Conservation (phyloP, 1,140 invertebrate genomes). For the Drosophila obscura region DNA sequence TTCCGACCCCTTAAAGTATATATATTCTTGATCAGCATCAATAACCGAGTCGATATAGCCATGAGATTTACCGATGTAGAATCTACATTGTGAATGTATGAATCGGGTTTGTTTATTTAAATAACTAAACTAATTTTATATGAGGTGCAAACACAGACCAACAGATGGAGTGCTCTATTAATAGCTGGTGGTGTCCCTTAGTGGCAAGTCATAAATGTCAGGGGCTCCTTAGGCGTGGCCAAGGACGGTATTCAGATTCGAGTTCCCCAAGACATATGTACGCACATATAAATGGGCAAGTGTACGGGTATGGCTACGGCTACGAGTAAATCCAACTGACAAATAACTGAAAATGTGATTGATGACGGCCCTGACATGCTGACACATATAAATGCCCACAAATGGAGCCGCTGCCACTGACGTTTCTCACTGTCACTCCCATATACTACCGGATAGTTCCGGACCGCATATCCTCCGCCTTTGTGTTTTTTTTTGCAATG, state of each 20-base stretch:
- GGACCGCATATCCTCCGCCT: conserved; percentile 5
- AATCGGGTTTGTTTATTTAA: too few species aligned
- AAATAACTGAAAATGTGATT: conserved; percentile 80
- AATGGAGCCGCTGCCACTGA: conserved; percentile 73
- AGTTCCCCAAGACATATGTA: not conserved
- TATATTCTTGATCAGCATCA: too few species aligned
- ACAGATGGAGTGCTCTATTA: conserved; percentile 16
- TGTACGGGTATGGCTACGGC: not conserved
- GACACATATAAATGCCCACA: conserved; percentile 79
- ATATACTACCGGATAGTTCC: conserved; percentile 11
- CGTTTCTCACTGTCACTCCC: conserved; percentile 38
- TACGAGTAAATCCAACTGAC: conserved; percentile 55
- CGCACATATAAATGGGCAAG: conserved; percentile 3
- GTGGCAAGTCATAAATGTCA: conserved; percentile 73
- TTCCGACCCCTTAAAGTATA: too few species aligned
- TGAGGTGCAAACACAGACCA: not conserved
- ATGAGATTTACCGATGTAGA: too few species aligned
- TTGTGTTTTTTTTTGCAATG: conserved; percentile 47
- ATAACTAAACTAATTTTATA: too few species aligned
- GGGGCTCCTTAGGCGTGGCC: conserved; percentile 31
- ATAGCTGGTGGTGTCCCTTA: conserved; percentile 34
- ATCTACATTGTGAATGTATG: too few species aligned
- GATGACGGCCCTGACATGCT: conserved; percentile 74
- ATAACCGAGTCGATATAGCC: too few species aligned
- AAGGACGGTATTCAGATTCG: conserved; percentile 15